Evolutionary conservation across 2,888 invertebrate species (phyloP).

Genomic region (Emmelina monodactyla): DNA sequence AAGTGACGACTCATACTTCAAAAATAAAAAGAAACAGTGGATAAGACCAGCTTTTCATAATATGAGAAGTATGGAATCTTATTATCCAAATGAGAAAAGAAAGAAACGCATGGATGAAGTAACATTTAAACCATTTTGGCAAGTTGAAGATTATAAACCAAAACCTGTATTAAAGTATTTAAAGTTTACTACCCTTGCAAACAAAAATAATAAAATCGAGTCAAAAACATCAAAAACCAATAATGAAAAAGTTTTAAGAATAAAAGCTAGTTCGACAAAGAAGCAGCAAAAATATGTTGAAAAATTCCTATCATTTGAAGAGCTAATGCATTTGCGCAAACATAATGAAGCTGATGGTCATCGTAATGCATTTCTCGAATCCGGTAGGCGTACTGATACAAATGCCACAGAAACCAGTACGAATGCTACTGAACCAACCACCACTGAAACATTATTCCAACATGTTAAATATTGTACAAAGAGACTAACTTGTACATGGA

Average conservation of each 20-base stretch:
- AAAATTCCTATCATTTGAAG: conserved; percentile 54
- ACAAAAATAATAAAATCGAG: conserved; percentile 22
- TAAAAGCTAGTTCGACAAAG: conserved; percentile 17
- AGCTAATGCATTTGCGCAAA: conserved; percentile 48
- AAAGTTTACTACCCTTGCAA: conserved; percentile 38
- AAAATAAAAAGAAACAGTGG: too few relatives aligned
- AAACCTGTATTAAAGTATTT: conserved; percentile 30
- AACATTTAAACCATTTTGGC: conserved; percentile 40
- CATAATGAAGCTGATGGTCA: conserved; percentile 24
- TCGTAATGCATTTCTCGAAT: background rate
- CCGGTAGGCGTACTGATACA: conserved; percentile 2
- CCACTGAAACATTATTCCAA: conserved; percentile 34
- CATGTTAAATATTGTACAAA: conserved; percentile 43
- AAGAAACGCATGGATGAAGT: conserved; percentile 24
- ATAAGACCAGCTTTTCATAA: too few relatives aligned
- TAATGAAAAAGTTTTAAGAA: conserved; percentile 18
- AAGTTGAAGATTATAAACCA: conserved; percentile 28
- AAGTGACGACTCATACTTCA: too few relatives aligned
- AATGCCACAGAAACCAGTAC: conserved; percentile 4
- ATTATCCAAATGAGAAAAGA: too few relatives aligned
- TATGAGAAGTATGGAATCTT: too few relatives aligned
- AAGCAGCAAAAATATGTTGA: conserved; percentile 25
- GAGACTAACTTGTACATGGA: conserved; percentile 54
- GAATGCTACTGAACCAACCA: conserved; percentile 21
- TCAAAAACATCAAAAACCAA: conserved; percentile 14